Evolutionary conservation across 2,888 invertebrate species (phyloP).

Genomic region (Pogonocherus hispidulus): DNA sequence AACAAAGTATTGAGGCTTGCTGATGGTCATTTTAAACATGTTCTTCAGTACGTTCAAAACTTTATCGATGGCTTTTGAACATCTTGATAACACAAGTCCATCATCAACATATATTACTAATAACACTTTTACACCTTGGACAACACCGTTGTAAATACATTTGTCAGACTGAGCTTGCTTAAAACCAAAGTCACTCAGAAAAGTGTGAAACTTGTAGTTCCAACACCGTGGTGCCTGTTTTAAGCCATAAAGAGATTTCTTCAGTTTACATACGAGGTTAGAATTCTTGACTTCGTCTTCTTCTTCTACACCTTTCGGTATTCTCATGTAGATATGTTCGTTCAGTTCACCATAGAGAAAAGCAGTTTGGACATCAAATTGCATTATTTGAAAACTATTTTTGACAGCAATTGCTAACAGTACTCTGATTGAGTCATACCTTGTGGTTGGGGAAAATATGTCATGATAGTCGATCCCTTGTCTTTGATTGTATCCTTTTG

Average conservation of each 20-base stretch:
- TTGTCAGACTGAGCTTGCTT: slow-evolving; percentile 22
- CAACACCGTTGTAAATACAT: slow-evolving; percentile 25
- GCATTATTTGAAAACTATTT: slow-evolving; percentile 4
- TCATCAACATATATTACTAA: too few relatives aligned
- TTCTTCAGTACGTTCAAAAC: neutral
- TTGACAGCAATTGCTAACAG: slow-evolving; percentile 30
- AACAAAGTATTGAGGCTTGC: slow-evolving; percentile 23
- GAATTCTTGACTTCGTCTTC: slow-evolving; percentile 14
- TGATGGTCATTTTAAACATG: slow-evolving; percentile 31
- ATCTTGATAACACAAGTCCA: neutral
- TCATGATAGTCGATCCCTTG: slow-evolving; percentile 33
- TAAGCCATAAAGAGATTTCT: slow-evolving; percentile 32
- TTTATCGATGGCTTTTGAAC: neutral
- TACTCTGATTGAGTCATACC: slow-evolving; percentile 36
- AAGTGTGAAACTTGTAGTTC: slow-evolving; percentile 23
- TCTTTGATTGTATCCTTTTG: too few relatives aligned
- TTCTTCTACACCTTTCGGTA: slow-evolving; percentile 27
- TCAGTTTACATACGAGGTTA: slow-evolving; percentile 36
- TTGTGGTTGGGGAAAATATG: slow-evolving; percentile 38
- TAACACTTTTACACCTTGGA: too few relatives aligned
- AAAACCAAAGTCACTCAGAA: slow-evolving; percentile 19
- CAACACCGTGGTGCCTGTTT: slow-evolving; percentile 32
- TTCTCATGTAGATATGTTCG: slow-evolving; percentile 38
- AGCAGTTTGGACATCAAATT: slow-evolving; percentile 37
- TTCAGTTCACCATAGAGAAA: slow-evolving; percentile 34